Evolutionary conservation across 2,113 vertebrate genomes (phyloP), one percentile per base, ranked within the genome.

Genomic region (Entomyzon cyanotis): DNA sequence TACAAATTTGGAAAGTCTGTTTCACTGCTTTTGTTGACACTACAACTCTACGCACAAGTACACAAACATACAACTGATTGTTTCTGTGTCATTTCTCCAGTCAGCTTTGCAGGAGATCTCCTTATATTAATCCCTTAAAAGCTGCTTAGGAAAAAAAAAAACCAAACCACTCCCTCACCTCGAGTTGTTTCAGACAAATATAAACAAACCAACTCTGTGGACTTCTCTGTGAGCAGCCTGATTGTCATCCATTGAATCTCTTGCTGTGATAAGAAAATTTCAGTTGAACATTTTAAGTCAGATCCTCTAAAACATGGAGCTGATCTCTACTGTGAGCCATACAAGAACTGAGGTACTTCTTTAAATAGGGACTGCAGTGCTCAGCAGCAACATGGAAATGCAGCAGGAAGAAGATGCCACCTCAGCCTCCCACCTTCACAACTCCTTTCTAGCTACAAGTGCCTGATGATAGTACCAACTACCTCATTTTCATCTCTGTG

Each of bases 401-500:
- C 31, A 90, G 56, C 50, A 76, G 56, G 76, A 91, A 58, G 50
- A 81, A 33, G 50, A 84, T 31, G 39, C 15, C 55, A 47, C 17
- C 78, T 84, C 46, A 53, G 62, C 41, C 33, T 60, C 46, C 42
- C 2, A 2, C 35, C 30, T 59, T 30, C 19, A 22, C 28, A 83
- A 6, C 24, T 80, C 19, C 47, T 58, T 76, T 31, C 27, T 16
- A 65, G 41, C 14, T 83, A 62, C 52, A 27, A 37, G 39, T 47
- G 39, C 7, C 59, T 65, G 50, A 24, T 68, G 78, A 79, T n/a
- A 78, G 24, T 14, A 91, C 56, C 58, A 88, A 28, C 37, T 19
- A 80, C 49, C 46, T 77, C 33, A 91, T 94, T 91, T 94, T 95
- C 73, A 93, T 63, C 93, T 89, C 64, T 76, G 41, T n/a, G 31